Evolutionary conservation across 1,140 invertebrate genomes (phyloP).

Genomic region (Pseudomyrmex pallidus): DNA sequence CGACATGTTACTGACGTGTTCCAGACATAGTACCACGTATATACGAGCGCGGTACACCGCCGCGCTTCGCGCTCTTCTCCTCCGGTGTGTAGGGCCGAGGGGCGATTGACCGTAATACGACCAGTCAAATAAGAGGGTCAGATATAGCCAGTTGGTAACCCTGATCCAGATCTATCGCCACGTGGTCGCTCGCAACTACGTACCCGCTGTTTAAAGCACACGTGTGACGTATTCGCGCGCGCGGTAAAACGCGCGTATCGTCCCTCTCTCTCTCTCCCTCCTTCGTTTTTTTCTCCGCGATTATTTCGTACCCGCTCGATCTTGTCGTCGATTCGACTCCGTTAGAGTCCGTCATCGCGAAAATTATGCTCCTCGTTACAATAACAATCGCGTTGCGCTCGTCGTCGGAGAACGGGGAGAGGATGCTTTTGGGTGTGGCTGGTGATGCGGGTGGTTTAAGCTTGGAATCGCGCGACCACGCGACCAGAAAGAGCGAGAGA

Average conservation of each 20-base stretch:
- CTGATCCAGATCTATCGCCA: slow-evolving; percentile 85
- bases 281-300: not conserved
- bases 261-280: too few relatives aligned
- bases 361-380: not conserved
- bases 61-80: not conserved
- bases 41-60: slow-evolving; percentile 28
- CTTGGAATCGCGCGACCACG: slow-evolving; percentile 27
- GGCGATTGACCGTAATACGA: slow-evolving; percentile 82
- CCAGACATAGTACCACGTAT: slow-evolving; percentile 71
- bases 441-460: slow-evolving; percentile 11
- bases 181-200: slow-evolving; percentile 76
- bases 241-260: slow-evolving; percentile 11
- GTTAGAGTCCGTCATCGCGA: not conserved
- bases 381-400: slow-evolving; percentile 11
- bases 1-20: slow-evolving; percentile 75
- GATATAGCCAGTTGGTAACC: slow-evolving; percentile 83
- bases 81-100: slow-evolving; percentile 71
- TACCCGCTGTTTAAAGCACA: slow-evolving; percentile 63
- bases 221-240: slow-evolving; percentile 68
- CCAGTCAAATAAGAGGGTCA: slow-evolving; percentile 84
- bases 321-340: slow-evolving; percentile 15
- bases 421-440: slow-evolving; percentile 47
- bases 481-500: not conserved
- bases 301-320: not conserved
- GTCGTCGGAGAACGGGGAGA: not conserved